A percentile compares a stretch with the other conserved stretches of the same genome.
Evolutionary conservation across 2,888 invertebrate species (phyloP).

Genomic region (Acanthacorydalis orientalis): DNA sequence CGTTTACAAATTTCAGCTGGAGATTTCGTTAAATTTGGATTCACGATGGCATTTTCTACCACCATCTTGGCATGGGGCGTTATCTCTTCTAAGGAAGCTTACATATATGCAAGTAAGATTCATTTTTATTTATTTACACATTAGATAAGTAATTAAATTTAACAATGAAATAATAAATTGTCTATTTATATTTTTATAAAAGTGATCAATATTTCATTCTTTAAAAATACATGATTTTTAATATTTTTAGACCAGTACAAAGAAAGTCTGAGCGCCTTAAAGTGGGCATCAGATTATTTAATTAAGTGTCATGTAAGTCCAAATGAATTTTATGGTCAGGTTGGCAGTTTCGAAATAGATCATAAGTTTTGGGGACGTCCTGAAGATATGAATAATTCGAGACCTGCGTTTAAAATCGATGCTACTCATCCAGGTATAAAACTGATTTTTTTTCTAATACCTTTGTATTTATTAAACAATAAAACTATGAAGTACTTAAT

Average conservation of each 20-base stretch:
- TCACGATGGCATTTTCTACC: conserved; percentile 35
- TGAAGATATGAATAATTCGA: conserved; percentile 36
- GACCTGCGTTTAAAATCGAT: conserved; percentile 39
- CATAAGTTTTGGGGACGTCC: conserved; percentile 43
- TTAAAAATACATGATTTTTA: background rate
- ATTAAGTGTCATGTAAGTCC: conserved; percentile 36
- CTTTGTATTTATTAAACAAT: too few relatives aligned
- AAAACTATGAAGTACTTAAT: background rate
- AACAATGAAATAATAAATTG: background rate
- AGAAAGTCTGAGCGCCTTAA: conserved; percentile 26
- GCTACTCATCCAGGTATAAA: conserved; percentile 30
- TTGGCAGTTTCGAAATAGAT: conserved; percentile 36
- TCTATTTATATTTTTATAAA: background rate
- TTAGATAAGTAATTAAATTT: background rate
- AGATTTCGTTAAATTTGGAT: conserved; percentile 38
- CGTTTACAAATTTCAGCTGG: conserved; percentile 22
- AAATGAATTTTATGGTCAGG: conserved; percentile 35
- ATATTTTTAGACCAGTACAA: conserved; percentile 23
- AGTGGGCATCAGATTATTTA: conserved; percentile 42
- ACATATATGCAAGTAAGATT: conserved; percentile 23
- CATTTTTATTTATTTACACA: too few relatives aligned
- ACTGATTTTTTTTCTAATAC: too few relatives aligned
- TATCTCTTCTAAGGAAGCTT: conserved; percentile 30
- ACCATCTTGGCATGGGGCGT: conserved; percentile 36
- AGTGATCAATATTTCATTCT: conserved; percentile 4